Base-by-base conservation (phyloP, 2,888 invertebrate species). In the Aromia moschata region DNA sequence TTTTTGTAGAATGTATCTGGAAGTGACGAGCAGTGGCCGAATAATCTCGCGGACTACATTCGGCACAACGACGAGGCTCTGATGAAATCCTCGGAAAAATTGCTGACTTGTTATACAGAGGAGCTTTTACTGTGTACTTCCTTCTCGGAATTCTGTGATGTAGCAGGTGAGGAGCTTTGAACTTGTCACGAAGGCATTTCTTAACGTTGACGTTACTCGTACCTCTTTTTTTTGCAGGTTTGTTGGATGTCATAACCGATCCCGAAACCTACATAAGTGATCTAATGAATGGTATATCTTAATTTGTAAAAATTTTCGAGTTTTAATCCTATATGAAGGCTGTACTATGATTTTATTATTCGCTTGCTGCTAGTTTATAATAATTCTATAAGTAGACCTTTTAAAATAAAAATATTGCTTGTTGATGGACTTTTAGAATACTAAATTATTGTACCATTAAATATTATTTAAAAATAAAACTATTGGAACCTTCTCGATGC, bases 81-180 rank as follows among this genome's bases (percentile, higher is more conserved):
- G 82, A 84, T 95, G 15, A 96, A 97, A 79, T 88, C 91, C 10
- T 93, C 94, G 9, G 95, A 96, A 78, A 87, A 87, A 62, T 86
- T 97, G 59, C 86, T 98, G 64, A 84, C 87, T 17, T 85, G 87
- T 0, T 92, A 96, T 71, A 92, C 94, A 37, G 93, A 96, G 72
- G 96, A 97, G 80, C 85, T 95, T 73, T 83, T 96, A 71, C 93
- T 95, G 7, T 94, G 96, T 82, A 87, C 93, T 62, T 93, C 94
- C 11, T 92, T 97, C 80, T 87, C 86, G 4, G 97, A 98, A 83
- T 94, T 94, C 84, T 93, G 93, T 82, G 97, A 97, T 87, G 94
- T 96, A 68, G 87, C 90, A 70, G 94, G 95, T 86, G 79, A 79
- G n/a, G n/a, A n/a, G n/a, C n/a, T n/a, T n/a, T n/a, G n/a, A n/a